Base-by-base conservation (phyloP, 2,888 invertebrate species). In the Nomada fabriciana region DNA sequence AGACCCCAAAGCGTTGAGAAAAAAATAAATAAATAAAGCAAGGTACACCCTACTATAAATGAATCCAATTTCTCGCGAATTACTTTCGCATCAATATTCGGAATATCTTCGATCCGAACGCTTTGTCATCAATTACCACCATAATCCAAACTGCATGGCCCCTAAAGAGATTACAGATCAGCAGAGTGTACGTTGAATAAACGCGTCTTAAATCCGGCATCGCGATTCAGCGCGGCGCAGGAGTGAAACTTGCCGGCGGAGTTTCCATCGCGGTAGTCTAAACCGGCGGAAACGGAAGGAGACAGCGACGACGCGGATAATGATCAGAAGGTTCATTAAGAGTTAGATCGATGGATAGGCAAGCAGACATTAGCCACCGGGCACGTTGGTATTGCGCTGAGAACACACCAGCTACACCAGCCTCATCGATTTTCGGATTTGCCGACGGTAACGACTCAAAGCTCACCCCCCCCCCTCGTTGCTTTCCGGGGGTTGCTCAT, bases 361-460 rank as follows among this genome's bases (percentile, higher is more conserved):
- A 63, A 76, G 63, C 55, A 71, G 79, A 80, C 77, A 82, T 86
- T 85, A 86, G 69, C 79, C 67, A 78, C 11, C 68, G 63, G 52
- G 61, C 55, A 70, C 68, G 43, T 53, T 60, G 70, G 64, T 78
- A 67, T 78, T 64, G 55, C 68, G 36, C 59, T 25, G 71, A 52
- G 64, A 74, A 82, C 63, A 71, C 74, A 76, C 55, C 55, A 59
- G 43, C 57, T 68, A 13, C 53, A 53, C 42, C 60, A 53, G 71
- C 70, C 77, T 64, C 77, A 86, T 86, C 85, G 85, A 86, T 85
- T 86, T 76, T 68, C 83, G 80, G 82, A 85, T 85, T 76, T 80
- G 70, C 70, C 69, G 52, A 13, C 29, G 73, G 75, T 83, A 78
- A 80, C 80, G 75, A 85, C 77, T 80, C 77, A 67, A 75, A 74